These are phyloP conservation scores for Operophtera brumata DNA, from an alignment of 2,888 invertebrate species.

Conservation along the genomic window DNA sequence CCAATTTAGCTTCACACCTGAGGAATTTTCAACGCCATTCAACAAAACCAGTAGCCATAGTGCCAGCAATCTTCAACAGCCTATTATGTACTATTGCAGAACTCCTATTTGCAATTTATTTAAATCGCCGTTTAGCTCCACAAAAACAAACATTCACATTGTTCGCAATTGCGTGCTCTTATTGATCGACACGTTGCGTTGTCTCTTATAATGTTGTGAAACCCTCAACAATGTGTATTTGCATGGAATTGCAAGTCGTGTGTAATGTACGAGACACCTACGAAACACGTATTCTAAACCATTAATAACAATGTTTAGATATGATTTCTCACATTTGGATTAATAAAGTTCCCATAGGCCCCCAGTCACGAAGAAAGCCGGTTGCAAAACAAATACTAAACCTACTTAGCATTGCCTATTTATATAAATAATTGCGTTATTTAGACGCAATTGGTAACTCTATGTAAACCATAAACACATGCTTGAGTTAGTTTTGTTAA, in stretches of 20 bases:
- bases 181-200: constrained; percentile 36
- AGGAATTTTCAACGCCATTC: constrained; percentile 7
- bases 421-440: too few species aligned
- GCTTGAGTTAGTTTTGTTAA: too few species aligned
- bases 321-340: constrained; percentile 22
- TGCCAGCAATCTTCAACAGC: constrained; percentile 15
- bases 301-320: constrained; percentile 37
- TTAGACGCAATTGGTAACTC: too few species aligned
- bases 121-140: constrained; percentile 24
- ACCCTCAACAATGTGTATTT: constrained; percentile 53
- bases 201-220: constrained; percentile 50
- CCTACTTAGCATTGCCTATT: too few species aligned
- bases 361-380: neutral
- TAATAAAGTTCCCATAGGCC: constrained; percentile 27
- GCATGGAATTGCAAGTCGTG: constrained; percentile 53
- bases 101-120: constrained; percentile 26
- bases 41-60: constrained; percentile 15
- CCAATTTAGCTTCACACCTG: constrained; percentile 3
- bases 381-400: neutral
- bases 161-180: constrained; percentile 29
- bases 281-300: constrained; percentile 40
- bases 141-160: constrained; percentile 38
- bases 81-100: constrained; percentile 11
- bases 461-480: too few species aligned
- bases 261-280: constrained; percentile 44